Conservation (phyloP, 30 jellyfish, hydroid and myxozoan species). For the Pelagia noctiluca region DNA sequence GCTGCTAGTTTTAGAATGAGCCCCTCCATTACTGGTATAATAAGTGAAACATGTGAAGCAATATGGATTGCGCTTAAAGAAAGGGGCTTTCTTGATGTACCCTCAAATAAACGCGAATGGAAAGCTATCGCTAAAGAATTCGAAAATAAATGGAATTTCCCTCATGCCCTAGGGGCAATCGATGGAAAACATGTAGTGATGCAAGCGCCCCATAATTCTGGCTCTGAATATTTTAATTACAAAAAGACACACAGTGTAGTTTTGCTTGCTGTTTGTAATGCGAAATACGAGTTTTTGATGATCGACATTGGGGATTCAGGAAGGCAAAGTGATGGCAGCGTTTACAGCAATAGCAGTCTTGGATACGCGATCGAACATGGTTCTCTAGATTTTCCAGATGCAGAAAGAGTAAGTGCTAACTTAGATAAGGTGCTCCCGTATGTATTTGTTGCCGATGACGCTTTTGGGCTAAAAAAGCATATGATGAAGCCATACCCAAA, state of each 20-base stretch:
- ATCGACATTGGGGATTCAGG: constrained; percentile 36
- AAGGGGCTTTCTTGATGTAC: background rate
- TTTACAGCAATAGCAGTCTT: constrained; percentile 28
- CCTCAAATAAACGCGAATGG: constrained; percentile 31
- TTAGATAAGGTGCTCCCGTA: constrained; percentile 22
- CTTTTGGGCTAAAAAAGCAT: constrained; percentile 69
- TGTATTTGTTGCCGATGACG: constrained; percentile 55
- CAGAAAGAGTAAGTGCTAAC: constrained; percentile 3
- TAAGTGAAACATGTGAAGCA: constrained; percentile 1
- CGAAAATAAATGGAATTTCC: constrained; percentile 16
- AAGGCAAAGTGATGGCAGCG: too few species aligned
- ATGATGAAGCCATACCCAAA: constrained; percentile 81
- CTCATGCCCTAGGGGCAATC: too few species aligned
- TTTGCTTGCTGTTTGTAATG: too few species aligned
- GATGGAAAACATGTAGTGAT: too few species aligned
- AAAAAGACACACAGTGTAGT: too few species aligned
- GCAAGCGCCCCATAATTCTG: constrained; percentile 10
- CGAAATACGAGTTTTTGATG: too few species aligned
- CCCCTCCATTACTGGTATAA: constrained; percentile 30
- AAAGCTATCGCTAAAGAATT: background rate
- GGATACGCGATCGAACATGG: constrained; percentile 46
- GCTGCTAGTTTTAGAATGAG: background rate
- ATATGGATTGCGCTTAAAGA: constrained; percentile 1
- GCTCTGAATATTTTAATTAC: constrained; percentile 27
- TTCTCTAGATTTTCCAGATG: constrained; percentile 13